These are phyloP conservation scores for Papilio demoleus DNA, from an alignment of 2,888 invertebrate species.

Conservation along the genomic window DNA sequence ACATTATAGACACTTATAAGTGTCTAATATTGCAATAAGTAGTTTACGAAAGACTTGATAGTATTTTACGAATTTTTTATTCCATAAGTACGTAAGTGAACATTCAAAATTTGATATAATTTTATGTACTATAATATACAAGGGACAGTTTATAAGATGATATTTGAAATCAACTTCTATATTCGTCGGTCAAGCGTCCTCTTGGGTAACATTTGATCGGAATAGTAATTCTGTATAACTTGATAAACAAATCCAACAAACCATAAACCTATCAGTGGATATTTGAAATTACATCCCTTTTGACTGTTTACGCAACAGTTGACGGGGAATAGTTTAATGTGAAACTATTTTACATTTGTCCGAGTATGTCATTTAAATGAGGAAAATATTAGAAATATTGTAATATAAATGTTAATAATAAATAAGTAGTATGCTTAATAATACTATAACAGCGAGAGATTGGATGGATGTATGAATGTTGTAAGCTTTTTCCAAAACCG, in stretches of 20 bases:
- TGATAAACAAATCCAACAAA: conserved; percentile 29
- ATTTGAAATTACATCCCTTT: conserved; percentile 29
- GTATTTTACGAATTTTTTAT: no score
- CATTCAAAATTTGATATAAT: background rate
- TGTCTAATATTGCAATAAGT: no score
- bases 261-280: conserved; percentile 33
- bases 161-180: background rate
- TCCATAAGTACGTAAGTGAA: background rate
- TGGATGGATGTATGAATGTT: no score
- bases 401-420: no score
- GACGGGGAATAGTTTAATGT: conserved; percentile 2
- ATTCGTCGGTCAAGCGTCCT: conserved; percentile 28
- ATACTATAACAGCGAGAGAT: no score
- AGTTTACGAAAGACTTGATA: no score
- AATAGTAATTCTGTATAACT: conserved; percentile 27
- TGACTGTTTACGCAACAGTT: conserved; percentile 21
- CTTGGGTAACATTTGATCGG: conserved; percentile 11
- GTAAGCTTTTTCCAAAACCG: no score
- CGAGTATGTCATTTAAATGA: background rate
- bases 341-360: background rate
- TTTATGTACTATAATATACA: no score
- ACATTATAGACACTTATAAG: conserved; percentile 4
- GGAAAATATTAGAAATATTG: no score
- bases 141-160: background rate
- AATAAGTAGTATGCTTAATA: no score